Base-by-base conservation (phyloP, 2,113 vertebrate genomes). In the Cynocephalus volans region DNA sequence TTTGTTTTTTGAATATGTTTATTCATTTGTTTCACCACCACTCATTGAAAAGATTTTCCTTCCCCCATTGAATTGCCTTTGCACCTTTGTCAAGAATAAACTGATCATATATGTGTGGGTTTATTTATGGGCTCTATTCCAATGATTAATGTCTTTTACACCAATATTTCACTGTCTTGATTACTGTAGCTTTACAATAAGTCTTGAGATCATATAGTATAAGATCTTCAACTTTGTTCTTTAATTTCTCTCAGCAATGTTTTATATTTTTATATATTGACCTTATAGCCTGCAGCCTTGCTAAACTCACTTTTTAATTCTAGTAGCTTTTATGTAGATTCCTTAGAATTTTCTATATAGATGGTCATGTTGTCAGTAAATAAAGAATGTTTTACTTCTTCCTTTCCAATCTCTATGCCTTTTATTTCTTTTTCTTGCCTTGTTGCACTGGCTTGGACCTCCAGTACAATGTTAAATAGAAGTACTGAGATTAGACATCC, bases 21-120 rank as follows among this genome's bases (percentile, higher is more conserved):
- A 19, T 83, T 8, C 19, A 64, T 13, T 90, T 85, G 41, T 85
- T 69, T 23, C 36, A 89, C 67, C 14, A 65, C 50, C 19, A 24
- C 85, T 95, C 77, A 41, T 65, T 95, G 52, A 76, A 88, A 58
- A 84, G 21, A 52, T 85, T 90, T 65, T 67, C 10, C 56, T 58
- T 85, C 14, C 9, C 26, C 9, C 26, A 28, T 52, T 96, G 81
- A 86, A 67, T 94, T 86, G 12, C n/a, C 60, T 84, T 85, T 56
- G 28, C 3, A 85, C 21, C 18, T 85, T 90, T 77, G 41, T 77
- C 13, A 89, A 60, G 83, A 83, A 82, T 31, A 87, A 19, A 69
- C 31, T 52, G 15, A 52, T 73, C 2, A 31, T 58, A 15, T 62
- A 48, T 80, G 23, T 81, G 17, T 41, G 11, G 24, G 12, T 52